Conservation (phyloP, 2,797 vertebrate species). For the Brachymystax lenok region DNA sequence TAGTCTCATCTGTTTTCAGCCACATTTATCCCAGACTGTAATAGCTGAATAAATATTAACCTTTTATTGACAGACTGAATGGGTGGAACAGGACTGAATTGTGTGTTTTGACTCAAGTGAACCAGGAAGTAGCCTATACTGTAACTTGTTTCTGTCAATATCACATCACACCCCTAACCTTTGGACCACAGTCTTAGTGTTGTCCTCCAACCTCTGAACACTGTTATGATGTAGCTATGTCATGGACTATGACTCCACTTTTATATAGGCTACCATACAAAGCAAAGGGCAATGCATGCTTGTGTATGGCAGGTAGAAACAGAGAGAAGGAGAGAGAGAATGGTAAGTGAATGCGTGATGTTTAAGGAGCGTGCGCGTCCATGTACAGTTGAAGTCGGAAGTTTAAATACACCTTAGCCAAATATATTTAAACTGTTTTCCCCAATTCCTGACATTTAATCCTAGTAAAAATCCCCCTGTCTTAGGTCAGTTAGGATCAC, state of each 20-base stretch:
- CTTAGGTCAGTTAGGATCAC: no score
- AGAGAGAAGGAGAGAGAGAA: not conserved
- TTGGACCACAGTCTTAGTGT: not conserved
- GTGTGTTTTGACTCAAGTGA: not conserved
- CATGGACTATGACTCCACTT: not conserved
- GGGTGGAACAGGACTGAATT: not conserved
- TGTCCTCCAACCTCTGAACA: not conserved
- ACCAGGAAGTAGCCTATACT: constrained; percentile 11
- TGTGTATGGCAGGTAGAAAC: not conserved
- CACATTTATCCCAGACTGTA: no score
- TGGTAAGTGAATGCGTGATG: not conserved
- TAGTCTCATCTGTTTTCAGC: not conserved
- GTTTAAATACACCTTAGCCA: no score
- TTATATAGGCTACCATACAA: not conserved
- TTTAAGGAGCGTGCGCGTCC: not conserved
- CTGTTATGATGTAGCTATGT: not conserved
- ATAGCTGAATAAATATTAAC: not conserved
- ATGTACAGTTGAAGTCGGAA: not conserved
- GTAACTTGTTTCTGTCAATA: not conserved
- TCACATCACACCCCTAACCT: constrained; percentile 15
- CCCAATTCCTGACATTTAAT: no score
- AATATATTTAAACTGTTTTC: no score
- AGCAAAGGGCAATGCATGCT: not conserved
- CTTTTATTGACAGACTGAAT: not conserved
- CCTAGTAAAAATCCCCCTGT: no score